These are phyloP conservation scores for Gymnocypris eckloni DNA, from an alignment of 2,797 vertebrate species.

Conservation along the genomic window DNA sequence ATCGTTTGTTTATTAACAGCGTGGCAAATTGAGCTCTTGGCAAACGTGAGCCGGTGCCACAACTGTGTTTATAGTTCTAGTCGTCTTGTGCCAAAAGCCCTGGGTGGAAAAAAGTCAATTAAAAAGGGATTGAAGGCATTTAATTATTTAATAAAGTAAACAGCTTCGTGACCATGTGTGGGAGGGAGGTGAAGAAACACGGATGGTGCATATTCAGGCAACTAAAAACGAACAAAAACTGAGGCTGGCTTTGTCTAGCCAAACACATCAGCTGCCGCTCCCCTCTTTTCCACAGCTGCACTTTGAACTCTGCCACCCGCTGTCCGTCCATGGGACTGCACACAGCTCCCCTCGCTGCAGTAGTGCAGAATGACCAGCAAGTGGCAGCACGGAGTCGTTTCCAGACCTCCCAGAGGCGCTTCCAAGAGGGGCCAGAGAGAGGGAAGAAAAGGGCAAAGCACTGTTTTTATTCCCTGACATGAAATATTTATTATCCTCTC, in stretches of 20 bases:
- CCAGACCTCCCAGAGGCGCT: conserved; percentile 60
- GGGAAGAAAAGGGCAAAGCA: conserved; percentile 75
- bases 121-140: conserved; percentile 79
- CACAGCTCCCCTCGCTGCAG: conserved; percentile 48
- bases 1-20: conserved; percentile 74
- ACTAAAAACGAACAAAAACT: conserved; percentile 25
- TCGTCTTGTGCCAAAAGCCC: conserved; percentile 68
- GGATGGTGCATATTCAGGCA: neutral
- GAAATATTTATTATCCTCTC: conserved; percentile 80
- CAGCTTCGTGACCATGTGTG: conserved; percentile 57
- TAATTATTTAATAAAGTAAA: conserved; percentile 77
- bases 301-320: conserved; percentile 76
- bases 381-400: conserved; percentile 86
- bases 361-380: conserved; percentile 71
- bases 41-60: conserved; percentile 68
- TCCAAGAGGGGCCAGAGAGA: conserved; percentile 62
- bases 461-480: conserved; percentile 79
- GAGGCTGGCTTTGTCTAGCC: conserved; percentile 47
- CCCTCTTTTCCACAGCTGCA: conserved; percentile 21
- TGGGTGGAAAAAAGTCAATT: conserved; percentile 75
- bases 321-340: conserved; percentile 70
- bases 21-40: conserved; percentile 71
- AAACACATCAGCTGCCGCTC: conserved; percentile 53
- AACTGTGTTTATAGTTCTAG: conserved; percentile 66
- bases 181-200: conserved; percentile 45